Evolutionary conservation across 2,113 vertebrate genomes (phyloP).

Genomic region (Perca schrenkii): DNA sequence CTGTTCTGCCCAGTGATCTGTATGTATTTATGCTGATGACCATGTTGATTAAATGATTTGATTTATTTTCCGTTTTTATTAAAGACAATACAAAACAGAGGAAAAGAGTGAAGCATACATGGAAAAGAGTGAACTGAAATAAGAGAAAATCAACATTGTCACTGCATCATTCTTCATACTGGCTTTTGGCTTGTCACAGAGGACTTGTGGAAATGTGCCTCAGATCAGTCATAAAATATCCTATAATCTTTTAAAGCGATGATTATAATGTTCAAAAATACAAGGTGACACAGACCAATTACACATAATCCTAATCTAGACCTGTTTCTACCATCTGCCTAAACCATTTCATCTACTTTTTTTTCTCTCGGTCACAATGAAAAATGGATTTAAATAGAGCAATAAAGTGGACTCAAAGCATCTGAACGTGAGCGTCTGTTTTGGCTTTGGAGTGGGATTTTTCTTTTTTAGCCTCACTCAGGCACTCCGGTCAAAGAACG

Average conservation of each 20-base stretch:
- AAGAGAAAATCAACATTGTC: not conserved
- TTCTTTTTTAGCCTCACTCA: conserved; percentile 7
- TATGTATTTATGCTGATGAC: not conserved
- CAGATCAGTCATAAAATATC: not conserved
- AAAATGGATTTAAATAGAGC: not conserved
- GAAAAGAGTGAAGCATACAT: too few species aligned
- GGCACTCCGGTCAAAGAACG: not conserved
- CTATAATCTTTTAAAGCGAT: not conserved
- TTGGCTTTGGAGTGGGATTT: conserved; percentile 23
- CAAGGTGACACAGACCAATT: not conserved
- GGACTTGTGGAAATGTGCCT: not conserved
- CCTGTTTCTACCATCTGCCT: not conserved
- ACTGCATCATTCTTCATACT: not conserved
- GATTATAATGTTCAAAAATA: not conserved
- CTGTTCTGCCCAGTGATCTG: not conserved
- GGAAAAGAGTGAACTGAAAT: not conserved
- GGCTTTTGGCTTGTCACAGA: not conserved
- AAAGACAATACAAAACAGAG: not conserved
- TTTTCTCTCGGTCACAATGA: not conserved
- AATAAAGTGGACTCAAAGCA: not conserved
- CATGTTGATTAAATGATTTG: not conserved
- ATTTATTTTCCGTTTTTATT: conserved; percentile 9
- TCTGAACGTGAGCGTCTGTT: not conserved
- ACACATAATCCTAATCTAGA: not conserved
- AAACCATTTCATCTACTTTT: not conserved